These are phyloP conservation scores for Kryphioiulus occultus DNA, from an alignment of 2,888 invertebrate species.

Conservation along the genomic window DNA sequence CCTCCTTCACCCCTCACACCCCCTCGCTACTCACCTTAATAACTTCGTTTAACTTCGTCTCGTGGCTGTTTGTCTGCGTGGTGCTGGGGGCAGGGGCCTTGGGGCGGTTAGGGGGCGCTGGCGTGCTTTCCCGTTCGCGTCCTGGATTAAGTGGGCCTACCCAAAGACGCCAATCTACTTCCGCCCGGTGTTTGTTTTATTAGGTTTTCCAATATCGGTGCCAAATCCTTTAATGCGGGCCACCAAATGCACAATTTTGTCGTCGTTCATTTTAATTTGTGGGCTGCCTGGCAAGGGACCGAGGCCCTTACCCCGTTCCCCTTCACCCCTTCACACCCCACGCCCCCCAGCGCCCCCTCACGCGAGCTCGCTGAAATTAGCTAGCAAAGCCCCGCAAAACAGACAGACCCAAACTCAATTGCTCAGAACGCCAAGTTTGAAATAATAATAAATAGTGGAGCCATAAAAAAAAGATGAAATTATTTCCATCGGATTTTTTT, in stretches of 20 bases:
- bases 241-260: slow-evolving; percentile 43
- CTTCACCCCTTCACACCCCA: too few species aligned
- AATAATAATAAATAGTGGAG: slow-evolving; percentile 20
- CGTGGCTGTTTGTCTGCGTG: not conserved
- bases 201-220: slow-evolving; percentile 45
- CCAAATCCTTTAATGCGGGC: slow-evolving; percentile 48
- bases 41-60: not conserved
- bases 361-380: slow-evolving; percentile 33
- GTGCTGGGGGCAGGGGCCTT: not conserved
- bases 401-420: not conserved
- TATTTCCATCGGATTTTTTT: not conserved
- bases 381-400: not conserved
- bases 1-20: too few species aligned
- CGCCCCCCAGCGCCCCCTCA: not conserved
- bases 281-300: not conserved
- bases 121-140: slow-evolving; percentile 30
- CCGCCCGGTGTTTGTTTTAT: slow-evolving; percentile 48
- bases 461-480: slow-evolving; percentile 19
- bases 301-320: not conserved
- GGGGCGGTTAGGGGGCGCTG: not conserved
- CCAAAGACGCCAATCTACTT: slow-evolving; percentile 41
- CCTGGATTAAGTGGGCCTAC: slow-evolving; percentile 33
- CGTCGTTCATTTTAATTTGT: slow-evolving; percentile 47
- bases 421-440: not conserved
- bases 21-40: not conserved